phyloP scores from a whole-genome alignment of 2,113 vertebrate genomes.

The Rhinolophus sinicus region DNA sequence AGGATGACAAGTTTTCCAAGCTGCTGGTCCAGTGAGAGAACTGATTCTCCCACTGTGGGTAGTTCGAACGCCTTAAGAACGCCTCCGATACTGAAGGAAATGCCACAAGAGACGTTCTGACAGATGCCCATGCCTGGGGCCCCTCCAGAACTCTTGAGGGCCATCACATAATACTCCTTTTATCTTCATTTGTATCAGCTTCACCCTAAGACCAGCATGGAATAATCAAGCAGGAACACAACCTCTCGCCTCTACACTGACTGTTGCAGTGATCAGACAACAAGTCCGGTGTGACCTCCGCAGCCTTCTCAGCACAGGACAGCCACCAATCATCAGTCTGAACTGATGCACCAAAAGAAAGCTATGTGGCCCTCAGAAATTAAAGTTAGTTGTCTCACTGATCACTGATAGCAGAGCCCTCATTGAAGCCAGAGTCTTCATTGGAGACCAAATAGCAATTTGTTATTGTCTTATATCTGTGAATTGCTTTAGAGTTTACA shows the following conservation, averaged over 20 bases:
- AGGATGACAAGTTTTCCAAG: neutral
- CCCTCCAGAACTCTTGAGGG: neutral
- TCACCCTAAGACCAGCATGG: neutral
- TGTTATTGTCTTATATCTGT: neutral
- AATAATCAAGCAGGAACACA: neutral
- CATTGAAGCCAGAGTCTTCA: neutral
- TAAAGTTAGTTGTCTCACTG: neutral
- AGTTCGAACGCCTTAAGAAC: neutral
- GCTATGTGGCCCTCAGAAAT: neutral
- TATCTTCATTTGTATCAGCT: neutral
- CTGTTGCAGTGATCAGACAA: too few relatives aligned
- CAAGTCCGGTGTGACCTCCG: neutral
- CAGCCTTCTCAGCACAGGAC: neutral
- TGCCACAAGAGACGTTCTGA: neutral
- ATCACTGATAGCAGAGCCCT: neutral
- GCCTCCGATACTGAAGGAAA: neutral
- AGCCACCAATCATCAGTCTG: too few relatives aligned
- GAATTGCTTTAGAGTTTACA: neutral
- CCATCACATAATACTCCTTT: accelerated
- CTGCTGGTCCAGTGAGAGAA: neutral
- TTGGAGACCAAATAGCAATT: neutral
- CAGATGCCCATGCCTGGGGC: accelerated
- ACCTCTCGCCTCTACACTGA: neutral
- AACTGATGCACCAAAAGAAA: neutral
- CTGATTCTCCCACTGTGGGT: neutral